Conservation (phyloP, 2,888 invertebrate species). For the Drosophila meridionalis region DNA sequence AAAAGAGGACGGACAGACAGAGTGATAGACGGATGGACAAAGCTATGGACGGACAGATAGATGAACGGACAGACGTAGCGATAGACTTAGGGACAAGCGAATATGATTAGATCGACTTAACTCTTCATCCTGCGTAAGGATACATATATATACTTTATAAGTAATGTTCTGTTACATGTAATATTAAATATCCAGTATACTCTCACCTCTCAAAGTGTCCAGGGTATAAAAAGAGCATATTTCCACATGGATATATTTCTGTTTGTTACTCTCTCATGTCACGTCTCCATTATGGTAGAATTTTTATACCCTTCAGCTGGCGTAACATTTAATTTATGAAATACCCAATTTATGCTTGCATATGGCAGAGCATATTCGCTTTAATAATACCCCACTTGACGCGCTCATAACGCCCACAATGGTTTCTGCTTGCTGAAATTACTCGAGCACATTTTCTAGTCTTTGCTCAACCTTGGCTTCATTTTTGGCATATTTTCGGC, state of each 20-base stretch:
- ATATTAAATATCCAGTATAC: not conserved
- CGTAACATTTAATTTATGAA: not conserved
- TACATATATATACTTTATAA: not conserved
- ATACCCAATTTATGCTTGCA: not conserved
- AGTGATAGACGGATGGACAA: too few relatives aligned
- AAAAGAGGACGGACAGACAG: too few relatives aligned
- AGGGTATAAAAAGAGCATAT: not conserved
- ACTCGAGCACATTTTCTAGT: not conserved
- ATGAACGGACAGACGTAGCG: too few relatives aligned
- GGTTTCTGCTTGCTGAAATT: not conserved
- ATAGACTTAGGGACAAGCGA: too few relatives aligned
- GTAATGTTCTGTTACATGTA: not conserved
- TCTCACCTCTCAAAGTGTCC: not conserved
- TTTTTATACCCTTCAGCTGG: not conserved
- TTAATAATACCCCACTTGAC: not conserved
- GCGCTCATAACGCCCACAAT: not conserved
- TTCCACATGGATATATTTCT: constrained; percentile 12
- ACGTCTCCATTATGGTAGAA: not conserved
- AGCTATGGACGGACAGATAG: too few relatives aligned
- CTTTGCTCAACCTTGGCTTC: not conserved
- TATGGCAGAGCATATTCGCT: not conserved
- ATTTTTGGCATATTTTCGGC: constrained; percentile 13
- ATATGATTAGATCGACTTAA: not conserved
- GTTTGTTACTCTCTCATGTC: not conserved
- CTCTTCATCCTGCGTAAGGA: not conserved